Evolutionary conservation across 1,140 invertebrate genomes (phyloP).

Genomic region (Drosophila bifasciata): DNA sequence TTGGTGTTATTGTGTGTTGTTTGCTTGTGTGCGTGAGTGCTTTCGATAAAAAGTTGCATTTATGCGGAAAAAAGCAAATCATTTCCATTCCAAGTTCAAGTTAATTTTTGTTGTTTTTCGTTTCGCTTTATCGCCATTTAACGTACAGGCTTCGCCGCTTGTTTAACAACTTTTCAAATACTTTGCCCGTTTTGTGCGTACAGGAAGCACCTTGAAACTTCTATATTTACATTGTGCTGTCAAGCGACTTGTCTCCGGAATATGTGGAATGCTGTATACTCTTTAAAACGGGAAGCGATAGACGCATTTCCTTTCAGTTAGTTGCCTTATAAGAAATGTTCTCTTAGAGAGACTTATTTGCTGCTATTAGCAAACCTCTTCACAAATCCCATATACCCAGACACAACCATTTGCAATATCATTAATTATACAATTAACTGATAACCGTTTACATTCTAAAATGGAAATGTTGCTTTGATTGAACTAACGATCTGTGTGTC

Average conservation of each 20-base stretch:
- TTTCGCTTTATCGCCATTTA: slow-evolving; percentile 64
- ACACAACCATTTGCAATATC: neutral
- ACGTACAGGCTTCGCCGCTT: slow-evolving; percentile 59
- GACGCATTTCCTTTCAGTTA: neutral
- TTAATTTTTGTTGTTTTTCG: slow-evolving; percentile 61
- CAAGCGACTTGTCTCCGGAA: slow-evolving; percentile 18
- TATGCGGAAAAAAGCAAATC: slow-evolving; percentile 62
- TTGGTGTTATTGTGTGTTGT: slow-evolving; percentile 4
- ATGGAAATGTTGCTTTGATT: slow-evolving; percentile 23
- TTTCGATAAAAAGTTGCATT: slow-evolving; percentile 51
- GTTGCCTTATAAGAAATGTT: neutral
- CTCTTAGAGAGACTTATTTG: neutral
- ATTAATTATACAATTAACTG: slow-evolving; percentile 16
- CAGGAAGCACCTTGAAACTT: slow-evolving; percentile 83
- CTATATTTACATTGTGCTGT: slow-evolving; percentile 69
- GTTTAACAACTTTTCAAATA: slow-evolving; percentile 72
- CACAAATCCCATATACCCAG: neutral
- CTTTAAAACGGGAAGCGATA: neutral
- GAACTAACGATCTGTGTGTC: slow-evolving; percentile 39
- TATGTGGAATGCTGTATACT: slow-evolving; percentile 11
- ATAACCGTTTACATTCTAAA: slow-evolving; percentile 50
- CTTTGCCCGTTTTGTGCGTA: slow-evolving; percentile 48
- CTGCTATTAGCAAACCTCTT: neutral
- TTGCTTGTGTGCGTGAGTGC: slow-evolving; percentile 31
- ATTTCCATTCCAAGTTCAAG: slow-evolving; percentile 75